Percentiles rank a stretch among this genome's conserved stretches.
These are phyloP conservation scores for Cepaea nemoralis DNA, from an alignment of 1,140 invertebrate species.

Conservation along the genomic window DNA sequence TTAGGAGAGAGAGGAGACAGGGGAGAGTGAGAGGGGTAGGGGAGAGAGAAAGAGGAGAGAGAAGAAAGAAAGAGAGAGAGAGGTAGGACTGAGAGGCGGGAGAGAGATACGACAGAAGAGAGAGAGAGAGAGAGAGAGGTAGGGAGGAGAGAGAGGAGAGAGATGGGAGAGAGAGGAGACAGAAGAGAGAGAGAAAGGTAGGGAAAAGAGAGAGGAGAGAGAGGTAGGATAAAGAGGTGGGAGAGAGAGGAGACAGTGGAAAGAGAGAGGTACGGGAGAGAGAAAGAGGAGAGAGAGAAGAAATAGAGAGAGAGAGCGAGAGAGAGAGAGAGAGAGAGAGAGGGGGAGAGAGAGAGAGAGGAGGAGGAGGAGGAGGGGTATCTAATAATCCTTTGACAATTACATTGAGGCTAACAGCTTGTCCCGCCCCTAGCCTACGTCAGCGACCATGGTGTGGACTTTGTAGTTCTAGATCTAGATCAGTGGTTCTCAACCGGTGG, in stretches of 20 bases:
- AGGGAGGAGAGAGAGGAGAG: slow-evolving; percentile 10
- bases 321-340: too few relatives aligned
- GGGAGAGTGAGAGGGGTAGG: neutral
- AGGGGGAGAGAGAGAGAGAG: slow-evolving; percentile 23
- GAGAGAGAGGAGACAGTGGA: neutral
- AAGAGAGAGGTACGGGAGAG: too few relatives aligned
- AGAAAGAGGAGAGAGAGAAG: too few relatives aligned
- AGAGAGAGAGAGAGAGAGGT: neutral
- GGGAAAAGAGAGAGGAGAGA: slow-evolving; percentile 20
- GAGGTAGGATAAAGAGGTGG: slow-evolving; percentile 12
- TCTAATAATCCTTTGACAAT: too few relatives aligned
- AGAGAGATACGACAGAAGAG: slow-evolving; percentile 11
- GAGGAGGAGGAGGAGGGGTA: neutral
- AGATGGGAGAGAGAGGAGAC: slow-evolving; percentile 1
- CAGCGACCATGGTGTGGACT: too few relatives aligned
- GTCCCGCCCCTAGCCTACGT: too few relatives aligned
- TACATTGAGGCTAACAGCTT: too few relatives aligned
- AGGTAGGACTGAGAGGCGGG: neutral
- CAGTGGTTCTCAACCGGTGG: too few relatives aligned
- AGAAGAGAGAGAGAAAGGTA: slow-evolving; percentile 19
- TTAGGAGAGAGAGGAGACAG: neutral
- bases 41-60: neutral
- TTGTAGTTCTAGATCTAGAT: too few relatives aligned
- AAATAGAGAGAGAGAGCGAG: too few relatives aligned
- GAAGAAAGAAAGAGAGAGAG: slow-evolving; percentile 5